A percentile compares a stretch with the other conserved stretches of the same genome.
Conservation (phyloP, 2,888 invertebrate species). For the Neria commutata region DNA sequence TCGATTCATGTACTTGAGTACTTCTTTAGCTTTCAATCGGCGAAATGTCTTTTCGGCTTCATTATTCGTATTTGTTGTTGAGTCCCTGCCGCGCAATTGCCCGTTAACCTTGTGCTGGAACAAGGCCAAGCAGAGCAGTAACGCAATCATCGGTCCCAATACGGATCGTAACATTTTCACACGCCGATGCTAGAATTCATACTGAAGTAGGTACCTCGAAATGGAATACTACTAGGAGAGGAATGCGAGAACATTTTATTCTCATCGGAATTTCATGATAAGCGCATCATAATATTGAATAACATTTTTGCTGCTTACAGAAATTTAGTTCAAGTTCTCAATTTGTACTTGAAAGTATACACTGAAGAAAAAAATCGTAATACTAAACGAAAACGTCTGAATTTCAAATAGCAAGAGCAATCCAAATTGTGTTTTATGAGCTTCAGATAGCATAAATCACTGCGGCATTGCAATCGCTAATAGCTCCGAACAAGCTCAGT, state of each 20-base stretch:
- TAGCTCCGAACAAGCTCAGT: no score
- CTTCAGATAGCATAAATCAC: no score
- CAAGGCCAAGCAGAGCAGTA: neutral
- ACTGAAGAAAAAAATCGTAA: neutral
- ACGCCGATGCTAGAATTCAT: constrained; percentile 13
- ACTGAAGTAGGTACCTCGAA: constrained; percentile 12
- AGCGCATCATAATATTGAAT: constrained; percentile 16
- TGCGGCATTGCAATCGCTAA: no score
- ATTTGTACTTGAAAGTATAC: constrained; percentile 7
- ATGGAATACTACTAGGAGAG: no score
- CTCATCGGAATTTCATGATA: constrained; percentile 14
- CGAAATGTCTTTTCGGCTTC: no score
- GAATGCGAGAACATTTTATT: neutral
- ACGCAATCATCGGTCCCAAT: neutral
- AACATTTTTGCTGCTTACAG: neutral
- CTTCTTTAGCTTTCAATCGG: constrained; percentile 30
- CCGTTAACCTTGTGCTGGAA: constrained; percentile 13
- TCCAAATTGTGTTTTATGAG: no score
- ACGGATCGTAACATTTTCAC: constrained; percentile 21
- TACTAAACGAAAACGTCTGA: no score
- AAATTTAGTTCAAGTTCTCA: constrained; percentile 21
- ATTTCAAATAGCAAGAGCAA: no score
- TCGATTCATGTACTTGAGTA: constrained; percentile 46
- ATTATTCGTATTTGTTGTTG: constrained; percentile 5
- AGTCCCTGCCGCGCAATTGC: neutral